Evolutionary conservation across 30 jellyfish, hydroid and myxozoan species (phyloP), one percentile per base, ranked within the genome.

Genomic region (Hydra vulgaris): DNA sequence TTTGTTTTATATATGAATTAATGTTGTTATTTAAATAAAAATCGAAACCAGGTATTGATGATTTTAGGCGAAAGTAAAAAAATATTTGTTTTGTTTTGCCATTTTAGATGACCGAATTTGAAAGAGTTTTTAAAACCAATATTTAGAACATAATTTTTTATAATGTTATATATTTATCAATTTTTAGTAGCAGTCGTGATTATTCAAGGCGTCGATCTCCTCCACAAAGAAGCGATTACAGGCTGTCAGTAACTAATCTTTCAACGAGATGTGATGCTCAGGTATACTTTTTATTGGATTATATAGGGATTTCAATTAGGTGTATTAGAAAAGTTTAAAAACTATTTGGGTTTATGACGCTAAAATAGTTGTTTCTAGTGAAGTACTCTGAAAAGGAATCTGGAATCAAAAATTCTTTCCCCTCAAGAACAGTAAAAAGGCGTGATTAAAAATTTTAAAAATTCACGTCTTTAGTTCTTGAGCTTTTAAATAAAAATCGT

Each of bases 221-320:
- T 15, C 97, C 97, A 21, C 82, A 82, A 53, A 78, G 97, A 66
- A 90, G 96, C 1, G 90, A 82, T n/a, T 74, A 90, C 84, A 70
- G 96, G 25, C 82, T 90, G n/a, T 72, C 75, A 52, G 95, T 90
- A 7, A 76, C 23, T 26, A 90, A 90, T 70, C 88, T 90, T 16
- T 90, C 97, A 23, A 90, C 97, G 12, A 71, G 97, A 73, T 90
- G 97, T 73, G 86, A 82, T 83, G 84, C 94, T 88, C 87, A 82
- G 68, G 94, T 84, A 53, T 24, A 76, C 15, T 21, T 26, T 22
- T 82, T 1, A 3, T n/a, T 68, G 8, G 25, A 15, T 68, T n/a
- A 8, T 68, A 3, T n/a, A n/a, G 75, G 17, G 71, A 56, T 56
- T 68, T 8, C 8, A 68, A 68, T 15, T 1, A 8, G 26, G 27